Percentiles rank a stretch among this genome's conserved stretches.
Evolutionary conservation across 2,888 invertebrate genomes (phyloP).

Genomic region (Apeira syringaria): DNA sequence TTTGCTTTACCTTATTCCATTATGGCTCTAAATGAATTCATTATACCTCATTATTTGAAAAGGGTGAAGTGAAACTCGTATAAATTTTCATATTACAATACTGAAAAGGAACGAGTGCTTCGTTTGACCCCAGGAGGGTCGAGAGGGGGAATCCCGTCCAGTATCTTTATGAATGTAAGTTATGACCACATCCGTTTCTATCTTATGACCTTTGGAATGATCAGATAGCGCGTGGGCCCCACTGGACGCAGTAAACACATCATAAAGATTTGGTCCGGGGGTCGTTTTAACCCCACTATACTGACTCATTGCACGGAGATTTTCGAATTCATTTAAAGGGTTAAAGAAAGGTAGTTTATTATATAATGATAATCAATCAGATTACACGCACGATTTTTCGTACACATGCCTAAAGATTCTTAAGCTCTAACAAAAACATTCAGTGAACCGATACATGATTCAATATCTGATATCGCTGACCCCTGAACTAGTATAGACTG

Average conservation of each 20-base stretch:
- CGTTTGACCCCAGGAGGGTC: constrained; percentile 10
- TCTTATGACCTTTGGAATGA: constrained; percentile 47
- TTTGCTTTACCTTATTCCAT: constrained; percentile 19
- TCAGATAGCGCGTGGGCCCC: constrained; percentile 50
- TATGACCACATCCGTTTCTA: constrained; percentile 39
- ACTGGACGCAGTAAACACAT: constrained; percentile 63
- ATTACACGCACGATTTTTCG: too few species aligned
- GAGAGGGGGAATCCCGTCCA: constrained; percentile 18
- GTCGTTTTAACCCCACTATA: constrained; percentile 33
- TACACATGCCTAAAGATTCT: too few species aligned
- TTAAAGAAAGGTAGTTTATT: constrained; percentile 3
- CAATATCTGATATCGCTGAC: too few species aligned
- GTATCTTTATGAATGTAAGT: constrained; percentile 40
- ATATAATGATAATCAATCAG: too few species aligned
- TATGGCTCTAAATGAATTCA: constrained; percentile 19
- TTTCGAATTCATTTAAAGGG: constrained; percentile 12
- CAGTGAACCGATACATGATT: too few species aligned
- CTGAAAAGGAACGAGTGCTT: constrained; percentile 19
- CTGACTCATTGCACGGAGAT: constrained; percentile 19
- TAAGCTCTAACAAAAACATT: too few species aligned
- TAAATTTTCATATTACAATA: constrained; percentile 30
- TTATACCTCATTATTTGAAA: constrained; percentile 25
- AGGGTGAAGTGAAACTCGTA: constrained; percentile 19
- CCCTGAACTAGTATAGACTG: too few species aligned
- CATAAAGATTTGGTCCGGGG: constrained; percentile 44